Base-by-base conservation (phyloP, 2,113 vertebrate species). In the Tragelaphus imberbis region DNA sequence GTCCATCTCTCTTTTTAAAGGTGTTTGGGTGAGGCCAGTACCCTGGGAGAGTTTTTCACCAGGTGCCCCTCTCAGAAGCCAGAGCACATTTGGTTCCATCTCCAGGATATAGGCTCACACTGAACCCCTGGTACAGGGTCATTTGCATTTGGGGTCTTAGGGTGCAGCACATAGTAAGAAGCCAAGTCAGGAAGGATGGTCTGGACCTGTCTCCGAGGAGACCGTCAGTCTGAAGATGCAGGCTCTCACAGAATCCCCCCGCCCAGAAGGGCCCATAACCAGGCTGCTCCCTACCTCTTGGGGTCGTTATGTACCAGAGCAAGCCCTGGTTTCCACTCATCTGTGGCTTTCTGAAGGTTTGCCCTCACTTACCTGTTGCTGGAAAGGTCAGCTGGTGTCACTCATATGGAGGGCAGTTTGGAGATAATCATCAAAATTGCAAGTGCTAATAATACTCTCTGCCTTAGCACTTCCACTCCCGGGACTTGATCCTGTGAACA, bases 41-140 rank as follows among this genome's bases (percentile, higher is more conserved):
- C 9, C 25, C 16, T 55, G 6, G 6, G 51, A 40, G 47, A 36
- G 1, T 59, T 84, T 86, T 80, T 92, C 2, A 23, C 36, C 53
- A 55, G 71, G 23, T 59, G 53, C 27, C 51, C 30, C 19, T 82
- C n/a, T 55, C 61, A 25, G 68, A 81, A 40, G 14, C 44, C 7
- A 51, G 47, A 51, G n/a, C 77, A 44, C 5, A 13, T 56, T 55
- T 71, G 23, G 27, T 81, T 82, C 63, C 40, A 58, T n/a, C 33
- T 81, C 1, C 27, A 90, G 81, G 33, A 33, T 10, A 9, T 11
- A 55, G 86, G 56, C 40, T 90, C 36, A 53, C 21, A n/a, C 25
- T 25, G 23, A 59, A 44, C 4, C n/a, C 44, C 19, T 0, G 0
- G 15, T 17, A 11, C 6, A 3, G 7, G 49, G 16, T 47, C 21